Evolutionary conservation across 2,888 invertebrate genomes (phyloP).

Genomic region (Himalopsyche kuldschensis): DNA sequence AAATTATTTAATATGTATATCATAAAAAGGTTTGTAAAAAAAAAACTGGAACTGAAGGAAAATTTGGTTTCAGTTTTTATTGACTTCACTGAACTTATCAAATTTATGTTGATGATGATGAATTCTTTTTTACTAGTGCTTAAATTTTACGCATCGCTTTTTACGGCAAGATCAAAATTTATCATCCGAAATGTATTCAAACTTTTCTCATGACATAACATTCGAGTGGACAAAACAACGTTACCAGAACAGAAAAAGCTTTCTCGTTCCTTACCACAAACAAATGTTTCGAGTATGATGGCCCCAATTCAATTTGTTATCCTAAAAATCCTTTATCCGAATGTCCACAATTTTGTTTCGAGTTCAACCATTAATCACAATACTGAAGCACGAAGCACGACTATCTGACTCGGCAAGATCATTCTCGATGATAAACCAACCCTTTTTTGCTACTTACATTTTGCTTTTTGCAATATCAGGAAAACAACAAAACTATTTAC

Average conservation of each 20-base stretch:
- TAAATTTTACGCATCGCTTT: not conserved
- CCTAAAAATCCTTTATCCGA: conserved; percentile 21
- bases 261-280: not conserved
- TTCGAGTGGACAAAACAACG: not conserved
- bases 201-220: not conserved
- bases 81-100: too few species aligned
- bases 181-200: not conserved
- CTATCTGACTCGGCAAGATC: conserved; percentile 18
- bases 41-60: too few species aligned
- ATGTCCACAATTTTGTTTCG: conserved; percentile 20
- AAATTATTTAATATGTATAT: too few species aligned
- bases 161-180: not conserved
- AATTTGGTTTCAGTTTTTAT: too few species aligned
- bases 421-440: not conserved
- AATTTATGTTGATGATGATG: too few species aligned
- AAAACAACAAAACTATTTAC: not conserved
- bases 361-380: conserved; percentile 21
- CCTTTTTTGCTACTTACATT: not conserved
- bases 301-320: conserved; percentile 19
- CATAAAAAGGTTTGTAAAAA: too few species aligned
- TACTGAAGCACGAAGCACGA: not conserved
- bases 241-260: not conserved
- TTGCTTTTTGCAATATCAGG: not conserved
- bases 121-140: too few species aligned
- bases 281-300: not conserved